Percentiles rank a stretch among this genome's conserved stretches.
These are phyloP conservation scores for Dendrolimus kikuchii DNA, from an alignment of 1,140 invertebrate species.

Conservation along the genomic window DNA sequence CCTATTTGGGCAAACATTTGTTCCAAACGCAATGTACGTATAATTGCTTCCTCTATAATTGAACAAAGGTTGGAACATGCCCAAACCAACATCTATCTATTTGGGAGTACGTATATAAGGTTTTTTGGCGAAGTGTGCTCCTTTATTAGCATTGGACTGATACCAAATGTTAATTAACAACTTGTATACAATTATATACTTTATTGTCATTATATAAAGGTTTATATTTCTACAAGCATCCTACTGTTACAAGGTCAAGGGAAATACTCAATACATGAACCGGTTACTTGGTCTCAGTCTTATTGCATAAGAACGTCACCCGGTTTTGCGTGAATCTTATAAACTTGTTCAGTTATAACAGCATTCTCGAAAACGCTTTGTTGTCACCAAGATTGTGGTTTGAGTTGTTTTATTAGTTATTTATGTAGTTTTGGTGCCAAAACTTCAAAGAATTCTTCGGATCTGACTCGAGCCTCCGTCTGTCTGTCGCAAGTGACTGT, in stretches of 20 bases:
- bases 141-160: constrained; percentile 58
- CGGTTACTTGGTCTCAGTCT: constrained; percentile 36
- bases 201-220: constrained; percentile 32
- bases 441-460: no score
- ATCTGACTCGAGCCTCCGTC: no score
- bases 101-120: constrained; percentile 14
- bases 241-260: constrained; percentile 49
- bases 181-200: constrained; percentile 39
- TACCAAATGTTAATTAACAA: constrained; percentile 59
- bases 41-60: no score
- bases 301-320: constrained; percentile 2
- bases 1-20: constrained; percentile 13
- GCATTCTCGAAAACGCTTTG: no score
- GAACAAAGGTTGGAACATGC: constrained; percentile 3
- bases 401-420: no score
- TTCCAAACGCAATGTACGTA: constrained; percentile 8
- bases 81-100: constrained; percentile 19
- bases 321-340: constrained; percentile 10
- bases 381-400: no score
- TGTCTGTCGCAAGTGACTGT: no score
- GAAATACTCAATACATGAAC: constrained; percentile 33
- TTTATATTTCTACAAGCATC: constrained; percentile 23
- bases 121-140: constrained; percentile 55
- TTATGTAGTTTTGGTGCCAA: no score
- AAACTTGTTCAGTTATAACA: no score